A percentile compares a stretch with the other conserved stretches of the same genome.
Conservation (phyloP, 2,888 invertebrate genomes). For the Macrosiphum euphorbiae region DNA sequence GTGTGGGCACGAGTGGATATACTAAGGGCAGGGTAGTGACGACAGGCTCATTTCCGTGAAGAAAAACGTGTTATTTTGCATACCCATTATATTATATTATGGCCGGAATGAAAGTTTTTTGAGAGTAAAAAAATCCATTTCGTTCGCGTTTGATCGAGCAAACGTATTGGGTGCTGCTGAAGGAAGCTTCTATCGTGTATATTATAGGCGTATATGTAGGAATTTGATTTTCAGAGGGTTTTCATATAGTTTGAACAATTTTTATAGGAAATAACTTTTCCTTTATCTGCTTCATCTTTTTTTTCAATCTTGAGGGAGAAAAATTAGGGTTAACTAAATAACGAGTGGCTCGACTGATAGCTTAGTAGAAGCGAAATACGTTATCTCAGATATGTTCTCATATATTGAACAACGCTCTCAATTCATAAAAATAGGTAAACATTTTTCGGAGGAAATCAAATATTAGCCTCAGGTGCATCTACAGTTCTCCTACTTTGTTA, state of each 20-base stretch:
- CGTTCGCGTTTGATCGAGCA: not conserved
- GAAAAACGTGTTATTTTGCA: not conserved
- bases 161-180: not conserved
- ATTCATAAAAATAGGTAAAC: not conserved
- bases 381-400: not conserved
- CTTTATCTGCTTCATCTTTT: not conserved
- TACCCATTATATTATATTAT: not conserved
- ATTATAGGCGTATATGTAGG: not conserved
- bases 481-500: too few species aligned
- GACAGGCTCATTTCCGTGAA: not conserved
- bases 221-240: not conserved
- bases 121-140: not conserved
- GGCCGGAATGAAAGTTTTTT: not conserved
- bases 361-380: not conserved
- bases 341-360: not conserved
- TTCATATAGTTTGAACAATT: not conserved
- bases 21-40: not conserved
- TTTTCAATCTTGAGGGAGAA: not conserved
- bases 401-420: not conserved
- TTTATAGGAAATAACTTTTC: not conserved
- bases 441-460: not conserved
- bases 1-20: not conserved
- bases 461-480: too few species aligned
- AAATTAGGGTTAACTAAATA: not conserved
- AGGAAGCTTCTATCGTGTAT: not conserved